phyloP scores from a whole-genome alignment of 2,888 invertebrate species.

The Gerris lacustris region DNA sequence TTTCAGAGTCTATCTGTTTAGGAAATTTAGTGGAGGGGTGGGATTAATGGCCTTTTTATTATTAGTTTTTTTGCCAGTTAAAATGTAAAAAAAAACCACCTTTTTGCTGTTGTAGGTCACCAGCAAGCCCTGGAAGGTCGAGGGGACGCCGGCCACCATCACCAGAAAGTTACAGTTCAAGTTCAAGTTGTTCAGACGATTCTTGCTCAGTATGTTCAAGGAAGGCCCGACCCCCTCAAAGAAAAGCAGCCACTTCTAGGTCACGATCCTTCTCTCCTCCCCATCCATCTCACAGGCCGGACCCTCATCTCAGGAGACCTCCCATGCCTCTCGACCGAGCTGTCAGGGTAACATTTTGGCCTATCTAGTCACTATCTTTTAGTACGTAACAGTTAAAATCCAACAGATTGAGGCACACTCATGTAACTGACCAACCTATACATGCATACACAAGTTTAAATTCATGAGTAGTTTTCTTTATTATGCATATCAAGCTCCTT shows the following conservation, averaged over 20 bases:
- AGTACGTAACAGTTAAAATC: too few species aligned
- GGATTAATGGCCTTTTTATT: too few species aligned
- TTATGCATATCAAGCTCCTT: too few species aligned
- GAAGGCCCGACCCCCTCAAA: slow-evolving; percentile 13
- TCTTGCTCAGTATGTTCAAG: slow-evolving; percentile 62
- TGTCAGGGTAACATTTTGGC: neutral
- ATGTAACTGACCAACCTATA: too few species aligned
- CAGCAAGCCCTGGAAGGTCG: slow-evolving; percentile 17
- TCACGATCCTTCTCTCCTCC: slow-evolving; percentile 49
- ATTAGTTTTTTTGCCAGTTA: too few species aligned
- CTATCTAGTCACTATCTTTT: too few species aligned
- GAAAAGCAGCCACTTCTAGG: slow-evolving; percentile 32
- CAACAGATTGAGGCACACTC: neutral
- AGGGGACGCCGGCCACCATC: slow-evolving; percentile 15
- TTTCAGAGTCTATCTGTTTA: too few species aligned
- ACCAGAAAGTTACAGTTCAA: slow-evolving; percentile 36
- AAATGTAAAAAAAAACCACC: too few species aligned
- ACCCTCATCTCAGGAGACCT: neutral
- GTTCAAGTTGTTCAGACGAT: slow-evolving; percentile 72
- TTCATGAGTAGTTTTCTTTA: too few species aligned
- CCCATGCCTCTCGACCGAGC: slow-evolving; percentile 6
- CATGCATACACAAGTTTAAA: too few species aligned
- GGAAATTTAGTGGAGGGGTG: too few species aligned
- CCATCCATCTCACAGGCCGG: slow-evolving; percentile 39
- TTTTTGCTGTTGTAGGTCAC: too few species aligned